These are phyloP conservation scores for Connochaetes taurinus DNA, from an alignment of 2,113 vertebrate species.

Conservation along the genomic window DNA sequence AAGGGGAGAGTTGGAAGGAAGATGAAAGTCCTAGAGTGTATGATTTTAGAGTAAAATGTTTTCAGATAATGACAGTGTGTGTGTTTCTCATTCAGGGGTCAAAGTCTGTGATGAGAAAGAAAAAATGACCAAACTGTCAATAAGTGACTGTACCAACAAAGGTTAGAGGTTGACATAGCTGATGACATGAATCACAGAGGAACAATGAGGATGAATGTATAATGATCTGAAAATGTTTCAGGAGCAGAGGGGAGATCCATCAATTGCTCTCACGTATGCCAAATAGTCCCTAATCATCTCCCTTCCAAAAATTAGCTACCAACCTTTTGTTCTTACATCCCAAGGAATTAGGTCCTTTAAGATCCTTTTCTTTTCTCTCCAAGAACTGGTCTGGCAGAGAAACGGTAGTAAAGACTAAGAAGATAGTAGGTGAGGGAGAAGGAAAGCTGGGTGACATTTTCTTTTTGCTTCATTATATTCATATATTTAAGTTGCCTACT, in stretches of 20 bases:
- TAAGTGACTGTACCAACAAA: neutral
- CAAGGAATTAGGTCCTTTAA: neutral
- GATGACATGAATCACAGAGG: neutral
- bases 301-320: neutral
- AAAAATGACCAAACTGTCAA: neutral
- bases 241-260: neutral
- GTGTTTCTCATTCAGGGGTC: neutral
- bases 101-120: slow-evolving; percentile 24
- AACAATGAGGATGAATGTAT: neutral
- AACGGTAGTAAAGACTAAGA: neutral
- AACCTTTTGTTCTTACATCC: neutral
- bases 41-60: neutral
- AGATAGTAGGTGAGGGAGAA: neutral
- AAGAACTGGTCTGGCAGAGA: neutral
- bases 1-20: neutral
- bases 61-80: neutral
- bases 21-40: neutral
- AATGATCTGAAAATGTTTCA: neutral
- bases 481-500: neutral
- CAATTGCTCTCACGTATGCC: neutral
- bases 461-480: neutral
- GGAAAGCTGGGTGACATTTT: neutral
- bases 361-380: neutral
- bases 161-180: neutral
- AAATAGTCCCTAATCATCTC: neutral